Conservation (phyloP, 2,888 invertebrate genomes). For the Netelia inedita region DNA sequence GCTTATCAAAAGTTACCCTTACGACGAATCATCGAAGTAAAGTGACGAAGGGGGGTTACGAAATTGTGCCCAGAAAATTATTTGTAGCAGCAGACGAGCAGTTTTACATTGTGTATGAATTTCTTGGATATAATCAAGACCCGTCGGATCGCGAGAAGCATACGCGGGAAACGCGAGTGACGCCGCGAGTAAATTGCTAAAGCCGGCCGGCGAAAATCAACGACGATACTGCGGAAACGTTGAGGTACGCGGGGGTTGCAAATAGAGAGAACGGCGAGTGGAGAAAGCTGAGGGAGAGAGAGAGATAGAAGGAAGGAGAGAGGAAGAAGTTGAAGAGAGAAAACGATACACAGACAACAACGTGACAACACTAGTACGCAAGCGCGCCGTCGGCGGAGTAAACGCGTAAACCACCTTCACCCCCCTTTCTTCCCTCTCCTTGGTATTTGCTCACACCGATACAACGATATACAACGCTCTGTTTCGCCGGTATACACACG, state of each 20-base stretch:
- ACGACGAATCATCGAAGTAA: not conserved
- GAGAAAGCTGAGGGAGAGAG: conserved; percentile 20
- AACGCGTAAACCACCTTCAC: conserved; percentile 63
- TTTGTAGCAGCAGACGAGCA: not conserved
- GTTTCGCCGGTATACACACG: conserved; percentile 56
- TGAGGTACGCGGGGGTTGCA: conserved; percentile 5
- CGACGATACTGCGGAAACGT: conserved; percentile 40
- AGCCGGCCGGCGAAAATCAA: conserved; percentile 62
- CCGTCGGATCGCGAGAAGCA: conserved; percentile 46
- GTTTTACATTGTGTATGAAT: not conserved
- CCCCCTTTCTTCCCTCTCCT: not conserved
- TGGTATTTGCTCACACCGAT: conserved; percentile 49
- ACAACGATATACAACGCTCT: conserved; percentile 66
- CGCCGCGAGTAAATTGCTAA: conserved; percentile 43
- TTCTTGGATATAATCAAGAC: not conserved
- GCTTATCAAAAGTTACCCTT: not conserved
- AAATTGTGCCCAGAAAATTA: not conserved
- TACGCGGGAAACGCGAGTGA: not conserved
- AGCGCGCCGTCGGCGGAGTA: conserved; percentile 64
- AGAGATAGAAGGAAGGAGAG: conserved; percentile 3
- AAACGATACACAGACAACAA: conserved; percentile 60
- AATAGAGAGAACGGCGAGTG: conserved; percentile 21
- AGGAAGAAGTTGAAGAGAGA: not conserved
- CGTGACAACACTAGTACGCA: conserved; percentile 67
- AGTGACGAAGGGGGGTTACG: not conserved